These are phyloP conservation scores for Nephrotoma appendiculata DNA, from an alignment of 2,888 invertebrate species.

Conservation along the genomic window DNA sequence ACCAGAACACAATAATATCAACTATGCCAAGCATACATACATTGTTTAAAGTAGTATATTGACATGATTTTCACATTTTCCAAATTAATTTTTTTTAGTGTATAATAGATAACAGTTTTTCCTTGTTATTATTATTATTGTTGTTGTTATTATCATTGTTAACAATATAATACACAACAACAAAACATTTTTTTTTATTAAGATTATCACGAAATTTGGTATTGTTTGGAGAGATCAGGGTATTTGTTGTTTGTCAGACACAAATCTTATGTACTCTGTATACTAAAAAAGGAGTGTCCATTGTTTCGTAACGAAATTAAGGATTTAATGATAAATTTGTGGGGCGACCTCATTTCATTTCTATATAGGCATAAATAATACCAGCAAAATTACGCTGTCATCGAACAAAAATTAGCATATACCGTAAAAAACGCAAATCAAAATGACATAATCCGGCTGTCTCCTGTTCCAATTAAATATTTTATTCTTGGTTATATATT, in stretches of 20 bases:
- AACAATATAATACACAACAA: not conserved
- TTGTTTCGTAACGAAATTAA: not conserved
- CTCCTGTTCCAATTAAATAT: not conserved
- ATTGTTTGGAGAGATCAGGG: not conserved
- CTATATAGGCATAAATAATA: too few relatives aligned
- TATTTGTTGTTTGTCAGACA: not conserved
- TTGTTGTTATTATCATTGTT: not conserved
- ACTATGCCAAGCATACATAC: not conserved
- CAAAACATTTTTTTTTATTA: not conserved
- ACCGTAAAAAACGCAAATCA: not conserved
- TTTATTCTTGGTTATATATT: not conserved
- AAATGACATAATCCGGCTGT: not conserved
- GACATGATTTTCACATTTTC: constrained; percentile 4
- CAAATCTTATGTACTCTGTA: not conserved
- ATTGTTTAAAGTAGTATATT: not conserved
- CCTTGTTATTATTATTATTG: not conserved
- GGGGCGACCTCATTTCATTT: too few relatives aligned
- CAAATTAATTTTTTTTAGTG: not conserved
- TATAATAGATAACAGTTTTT: not conserved
- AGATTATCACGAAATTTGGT: not conserved
- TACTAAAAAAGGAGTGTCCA: not conserved
- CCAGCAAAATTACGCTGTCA: not conserved
- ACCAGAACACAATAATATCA: not conserved
- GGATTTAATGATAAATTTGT: not conserved
- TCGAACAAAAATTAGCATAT: not conserved